Evolutionary conservation across 2,888 invertebrate genomes (phyloP).

Genomic region (Eretmocerus hayati): DNA sequence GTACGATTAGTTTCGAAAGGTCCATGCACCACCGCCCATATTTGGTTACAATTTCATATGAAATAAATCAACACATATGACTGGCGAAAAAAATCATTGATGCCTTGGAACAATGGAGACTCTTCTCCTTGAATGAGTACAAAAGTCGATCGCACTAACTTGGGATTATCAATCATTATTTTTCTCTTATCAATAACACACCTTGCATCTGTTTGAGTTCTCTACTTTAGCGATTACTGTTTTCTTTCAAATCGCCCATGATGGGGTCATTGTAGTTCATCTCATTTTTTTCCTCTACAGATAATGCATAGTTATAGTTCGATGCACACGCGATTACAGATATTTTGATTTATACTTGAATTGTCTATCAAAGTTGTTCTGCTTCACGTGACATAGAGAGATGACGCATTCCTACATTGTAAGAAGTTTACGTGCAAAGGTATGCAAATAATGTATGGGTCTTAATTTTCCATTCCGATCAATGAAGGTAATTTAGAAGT

Average conservation of each 20-base stretch:
- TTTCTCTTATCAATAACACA: constrained; percentile 18
- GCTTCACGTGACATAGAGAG: constrained; percentile 44
- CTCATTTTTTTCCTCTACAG: neutral
- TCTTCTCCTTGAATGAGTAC: constrained; percentile 13
- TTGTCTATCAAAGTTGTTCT: constrained; percentile 40
- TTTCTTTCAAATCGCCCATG: constrained; percentile 5
- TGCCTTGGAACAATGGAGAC: no score
- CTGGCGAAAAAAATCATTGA: no score
- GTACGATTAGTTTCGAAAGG: constrained; percentile 20
- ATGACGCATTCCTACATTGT: constrained; percentile 37
- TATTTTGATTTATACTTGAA: constrained; percentile 23
- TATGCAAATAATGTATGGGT: constrained; percentile 13
- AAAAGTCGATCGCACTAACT: constrained; percentile 37
- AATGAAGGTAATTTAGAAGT: constrained; percentile 8
- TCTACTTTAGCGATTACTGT: constrained; percentile 18
- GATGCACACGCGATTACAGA: constrained; percentile 7
- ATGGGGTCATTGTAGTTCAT: constrained; percentile 3
- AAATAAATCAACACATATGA: neutral
- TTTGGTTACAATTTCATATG: neutral
- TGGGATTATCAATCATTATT: constrained; percentile 33
- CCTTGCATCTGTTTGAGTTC: constrained; percentile 8
- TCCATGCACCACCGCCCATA: constrained; percentile 15
- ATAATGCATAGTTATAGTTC: constrained; percentile 7
- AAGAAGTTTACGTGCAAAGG: constrained; percentile 5
- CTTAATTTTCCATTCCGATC: constrained; percentile 5